These are phyloP conservation scores for Willisornis vidua DNA, from an alignment of 2,113 vertebrate species.

Conservation along the genomic window DNA sequence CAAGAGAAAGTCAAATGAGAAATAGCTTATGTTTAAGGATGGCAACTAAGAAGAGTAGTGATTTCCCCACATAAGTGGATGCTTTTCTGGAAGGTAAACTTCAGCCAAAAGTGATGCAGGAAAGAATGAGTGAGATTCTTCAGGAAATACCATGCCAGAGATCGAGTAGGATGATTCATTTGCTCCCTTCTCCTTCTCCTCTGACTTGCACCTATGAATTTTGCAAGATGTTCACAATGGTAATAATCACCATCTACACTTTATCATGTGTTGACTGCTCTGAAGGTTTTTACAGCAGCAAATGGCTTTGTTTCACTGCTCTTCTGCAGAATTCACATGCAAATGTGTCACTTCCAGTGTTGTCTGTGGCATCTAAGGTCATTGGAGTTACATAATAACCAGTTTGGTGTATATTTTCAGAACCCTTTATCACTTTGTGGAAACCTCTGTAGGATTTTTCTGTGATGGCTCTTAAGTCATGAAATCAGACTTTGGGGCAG, in stretches of 20 bases:
- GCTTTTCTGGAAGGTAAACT: background rate
- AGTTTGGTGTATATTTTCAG: background rate
- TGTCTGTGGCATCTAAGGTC: background rate
- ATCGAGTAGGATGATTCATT: background rate
- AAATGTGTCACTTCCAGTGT: background rate
- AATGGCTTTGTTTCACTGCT: background rate
- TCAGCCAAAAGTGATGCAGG: background rate
- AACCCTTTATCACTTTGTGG: background rate
- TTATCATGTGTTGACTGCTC: background rate
- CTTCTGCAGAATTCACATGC: background rate
- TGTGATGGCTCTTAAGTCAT: background rate
- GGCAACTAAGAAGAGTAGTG: background rate
- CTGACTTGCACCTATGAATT: background rate
- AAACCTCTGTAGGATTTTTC: background rate
- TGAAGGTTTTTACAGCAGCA: background rate
- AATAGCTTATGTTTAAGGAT: background rate
- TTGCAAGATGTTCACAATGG: background rate
- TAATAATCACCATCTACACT: background rate
- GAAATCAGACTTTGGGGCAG: background rate
- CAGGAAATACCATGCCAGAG: background rate
- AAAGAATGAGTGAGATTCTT: background rate
- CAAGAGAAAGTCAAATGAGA: background rate
- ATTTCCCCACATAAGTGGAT: background rate
- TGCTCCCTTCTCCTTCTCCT: background rate
- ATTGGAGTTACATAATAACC: background rate